These are phyloP conservation scores for Conus betulinus DNA, from an alignment of 1,140 invertebrate genomes.

Conservation along the genomic window DNA sequence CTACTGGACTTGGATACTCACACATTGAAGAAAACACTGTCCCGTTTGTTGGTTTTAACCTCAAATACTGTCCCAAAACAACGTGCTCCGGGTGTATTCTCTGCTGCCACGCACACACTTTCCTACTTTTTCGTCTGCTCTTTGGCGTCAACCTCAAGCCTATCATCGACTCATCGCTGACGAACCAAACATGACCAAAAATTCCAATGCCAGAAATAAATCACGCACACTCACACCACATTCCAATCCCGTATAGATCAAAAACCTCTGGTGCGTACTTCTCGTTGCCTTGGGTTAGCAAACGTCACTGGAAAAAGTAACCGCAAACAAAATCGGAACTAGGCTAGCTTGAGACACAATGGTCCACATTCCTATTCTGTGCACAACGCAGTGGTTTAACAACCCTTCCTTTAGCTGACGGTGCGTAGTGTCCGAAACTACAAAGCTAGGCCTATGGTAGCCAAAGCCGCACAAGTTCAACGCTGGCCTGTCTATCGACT, in stretches of 20 bases:
- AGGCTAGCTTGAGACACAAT: not conserved
- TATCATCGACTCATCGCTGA: not conserved
- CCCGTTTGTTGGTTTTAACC: too few relatives aligned
- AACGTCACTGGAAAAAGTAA: not conserved
- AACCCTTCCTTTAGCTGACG: too few relatives aligned
- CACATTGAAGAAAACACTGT: too few relatives aligned
- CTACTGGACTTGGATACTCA: too few relatives aligned
- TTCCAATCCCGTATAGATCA: not conserved
- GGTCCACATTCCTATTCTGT: not conserved
- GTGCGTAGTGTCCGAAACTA: not conserved
- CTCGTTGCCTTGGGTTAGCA: too few relatives aligned
- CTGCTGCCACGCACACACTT: too few relatives aligned
- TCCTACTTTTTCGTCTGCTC: too few relatives aligned
- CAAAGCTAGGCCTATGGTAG: not conserved
- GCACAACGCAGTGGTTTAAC: too few relatives aligned
- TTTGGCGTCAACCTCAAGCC: too few relatives aligned
- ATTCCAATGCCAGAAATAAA: not conserved
- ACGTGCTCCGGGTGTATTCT: too few relatives aligned
- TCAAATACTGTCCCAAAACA: too few relatives aligned
- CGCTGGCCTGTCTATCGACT: constrained; percentile 5
- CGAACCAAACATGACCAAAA: not conserved
- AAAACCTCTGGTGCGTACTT: not conserved
- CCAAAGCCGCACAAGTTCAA: not conserved
- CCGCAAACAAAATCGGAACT: not conserved
- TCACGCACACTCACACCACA: not conserved